Base-by-base conservation (phyloP, 1,140 invertebrate genomes). In the Bradynema listronoti region DNA sequence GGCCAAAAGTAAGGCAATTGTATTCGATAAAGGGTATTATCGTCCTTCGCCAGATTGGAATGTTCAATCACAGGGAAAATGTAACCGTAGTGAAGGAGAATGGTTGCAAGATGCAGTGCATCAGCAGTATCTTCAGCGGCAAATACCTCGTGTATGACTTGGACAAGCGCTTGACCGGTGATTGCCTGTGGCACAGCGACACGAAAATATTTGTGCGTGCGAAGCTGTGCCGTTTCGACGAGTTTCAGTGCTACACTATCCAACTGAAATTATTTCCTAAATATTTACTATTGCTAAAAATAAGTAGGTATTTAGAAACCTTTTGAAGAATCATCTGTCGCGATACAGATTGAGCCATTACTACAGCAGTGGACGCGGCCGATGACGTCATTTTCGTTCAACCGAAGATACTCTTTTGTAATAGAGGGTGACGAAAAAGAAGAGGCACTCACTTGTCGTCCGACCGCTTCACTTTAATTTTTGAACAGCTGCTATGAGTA, bases 1-100 rank as follows among this genome's bases (percentile, higher is more conserved):
- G 74, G 77, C 74, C 74, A 77, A 52, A 78, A 77, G 45, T 77
- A 77, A 9, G 74, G 74, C 34, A 77, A 45, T 58, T 77, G 74
- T 29, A 78, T 45, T 46, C 74, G 63, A 60, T 77, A 77, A 2
- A 77, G 68, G 2, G 76, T 77, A 42, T 76, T 76, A 30, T 77
- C 76, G 27, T 77, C 74, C 41, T 66, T 62, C 2, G 75, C 58
- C 19, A 46, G 16, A 30, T 22, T 4, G 9, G 45, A 36, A 16
- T 77, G 60, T 42, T 75, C 73, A 45, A 77, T 75, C 25, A 76
- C 72, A 1, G 69, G 69, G 51, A 76, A 76, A 9, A 76, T 45
- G 52, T 78, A 77, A 11, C 74, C 74, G 55, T 73, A 71, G 42
- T 76, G 73, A 14, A 78, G 58, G 2, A 77, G 64, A 6, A 78